Conservation (phyloP, 2,113 vertebrate species). For the Tiliqua scincoides region DNA sequence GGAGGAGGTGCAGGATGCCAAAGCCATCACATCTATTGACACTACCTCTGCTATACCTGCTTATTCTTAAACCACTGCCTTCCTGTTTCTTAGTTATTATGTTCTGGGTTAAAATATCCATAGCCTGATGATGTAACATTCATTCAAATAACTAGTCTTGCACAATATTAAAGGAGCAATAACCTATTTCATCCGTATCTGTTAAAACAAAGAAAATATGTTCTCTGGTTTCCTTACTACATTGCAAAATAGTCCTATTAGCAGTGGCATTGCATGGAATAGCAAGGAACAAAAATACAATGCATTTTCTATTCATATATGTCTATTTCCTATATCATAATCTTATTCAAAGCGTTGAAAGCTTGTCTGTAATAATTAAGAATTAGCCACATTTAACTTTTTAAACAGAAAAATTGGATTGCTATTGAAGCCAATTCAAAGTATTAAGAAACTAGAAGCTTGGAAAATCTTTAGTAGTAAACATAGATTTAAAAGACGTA, state of each 20-base stretch:
- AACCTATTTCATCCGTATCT: not conserved
- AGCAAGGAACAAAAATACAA: not conserved
- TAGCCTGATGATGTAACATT: not conserved
- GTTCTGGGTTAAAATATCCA: not conserved
- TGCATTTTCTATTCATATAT: not conserved
- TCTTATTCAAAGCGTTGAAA: not conserved
- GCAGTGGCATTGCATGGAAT: not conserved
- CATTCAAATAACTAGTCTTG: no score
- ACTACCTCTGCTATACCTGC: not conserved
- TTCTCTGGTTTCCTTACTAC: not conserved
- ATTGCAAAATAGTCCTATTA: not conserved
- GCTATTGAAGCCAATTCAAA: not conserved
- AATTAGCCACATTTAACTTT: not conserved
- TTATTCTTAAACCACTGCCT: not conserved
- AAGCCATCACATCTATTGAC: not conserved
- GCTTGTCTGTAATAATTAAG: not conserved
- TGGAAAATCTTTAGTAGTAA: constrained; percentile 55
- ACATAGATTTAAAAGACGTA: constrained; percentile 48
- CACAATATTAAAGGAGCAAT: not conserved
- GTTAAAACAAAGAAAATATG: not conserved
- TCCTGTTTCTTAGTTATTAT: not conserved
- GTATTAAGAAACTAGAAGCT: constrained; percentile 6
- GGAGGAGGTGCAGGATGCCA: no score
- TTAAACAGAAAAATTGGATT: not conserved
- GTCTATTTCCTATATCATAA: not conserved